phyloP scores from a whole-genome alignment of 2,113 vertebrate genomes.

The Dendrocopos noguchii region DNA sequence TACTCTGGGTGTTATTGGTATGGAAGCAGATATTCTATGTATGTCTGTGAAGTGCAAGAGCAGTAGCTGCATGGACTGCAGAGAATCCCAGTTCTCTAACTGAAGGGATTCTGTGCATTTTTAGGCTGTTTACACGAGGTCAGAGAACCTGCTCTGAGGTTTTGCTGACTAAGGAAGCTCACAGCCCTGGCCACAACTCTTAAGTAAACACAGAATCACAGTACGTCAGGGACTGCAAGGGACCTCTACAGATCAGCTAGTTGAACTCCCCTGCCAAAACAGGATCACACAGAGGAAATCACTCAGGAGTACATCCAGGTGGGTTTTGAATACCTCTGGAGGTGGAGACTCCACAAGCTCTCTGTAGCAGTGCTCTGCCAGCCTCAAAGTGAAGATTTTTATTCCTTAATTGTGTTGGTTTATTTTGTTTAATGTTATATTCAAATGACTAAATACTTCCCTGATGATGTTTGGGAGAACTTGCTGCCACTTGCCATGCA shows the following conservation, averaged over 20 bases:
- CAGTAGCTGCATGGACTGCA: background rate
- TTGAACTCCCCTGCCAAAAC: no score
- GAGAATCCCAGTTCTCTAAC: background rate
- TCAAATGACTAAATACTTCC: background rate
- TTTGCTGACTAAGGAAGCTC: background rate
- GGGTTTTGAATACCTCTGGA: no score
- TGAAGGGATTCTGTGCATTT: background rate
- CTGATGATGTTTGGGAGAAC: accelerated
- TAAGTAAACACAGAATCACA: background rate
- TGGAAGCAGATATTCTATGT: background rate
- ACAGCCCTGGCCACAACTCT: background rate
- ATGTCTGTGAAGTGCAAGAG: background rate
- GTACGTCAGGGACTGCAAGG: no score
- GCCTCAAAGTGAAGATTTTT: no score
- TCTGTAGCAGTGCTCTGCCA: no score
- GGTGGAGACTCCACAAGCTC: no score
- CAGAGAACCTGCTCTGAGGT: background rate
- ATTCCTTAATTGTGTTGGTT: background rate
- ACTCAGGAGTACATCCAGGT: no score
- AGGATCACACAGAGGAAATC: no score
- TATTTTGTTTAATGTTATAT: background rate
- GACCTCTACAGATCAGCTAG: no score
- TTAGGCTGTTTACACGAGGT: background rate
- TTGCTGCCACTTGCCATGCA: background rate
- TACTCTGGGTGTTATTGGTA: background rate